Evolutionary conservation across 2,888 invertebrate genomes (phyloP), one percentile per base, ranked within the genome.

Genomic region (Antheraea yamamai): DNA sequence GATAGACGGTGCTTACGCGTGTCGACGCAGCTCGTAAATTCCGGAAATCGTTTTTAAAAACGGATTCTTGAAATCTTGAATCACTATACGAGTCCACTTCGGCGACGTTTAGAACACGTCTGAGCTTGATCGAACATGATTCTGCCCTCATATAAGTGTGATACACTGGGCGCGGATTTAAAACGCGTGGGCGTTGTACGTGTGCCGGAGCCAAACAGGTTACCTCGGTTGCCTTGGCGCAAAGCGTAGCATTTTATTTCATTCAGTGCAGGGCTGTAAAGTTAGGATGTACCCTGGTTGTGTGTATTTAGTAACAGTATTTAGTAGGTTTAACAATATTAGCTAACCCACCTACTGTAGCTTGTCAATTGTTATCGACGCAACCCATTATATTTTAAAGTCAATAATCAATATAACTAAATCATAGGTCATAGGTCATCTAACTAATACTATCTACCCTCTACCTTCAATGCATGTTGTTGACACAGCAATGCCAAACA

Each of bases 171-270:
- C 91, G 92, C 91, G 90, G 94, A 92, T 94, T 94, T 94, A 93
- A 92, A 87, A 89, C 90, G 89, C 91, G 94, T 92, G 87, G 93
- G 93, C 90, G 91, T 86, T 79, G 81, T 83, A 79, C 81, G 85
- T 88, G 88, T 85, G 85, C 85, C 88, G 87, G 89, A 81, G 84
- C 89, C 89, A 92, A 95, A 95, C 94, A 92, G 93, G 94, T 95
- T 94, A 90, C 85, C 85, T 85, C 87, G 88, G 85, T 81, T 86
- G 89, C 87, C 87, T 91, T 89, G 89, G 90, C 91, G 85, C 88
- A 86, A 85, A 85, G 83, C 83, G 81, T 77, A 78, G 83, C 83
- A 88, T 92, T 89, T 92, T 91, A 90, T 91, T 91, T 91, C 88
- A 86, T 90, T 88, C 84, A 74, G 78, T 79, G 78, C 87, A 92